A percentile compares a stretch with the other conserved stretches of the same genome.
These are phyloP conservation scores for Nasonia vitripennis DNA, from an alignment of 1,140 invertebrate genomes.

Conservation along the genomic window DNA sequence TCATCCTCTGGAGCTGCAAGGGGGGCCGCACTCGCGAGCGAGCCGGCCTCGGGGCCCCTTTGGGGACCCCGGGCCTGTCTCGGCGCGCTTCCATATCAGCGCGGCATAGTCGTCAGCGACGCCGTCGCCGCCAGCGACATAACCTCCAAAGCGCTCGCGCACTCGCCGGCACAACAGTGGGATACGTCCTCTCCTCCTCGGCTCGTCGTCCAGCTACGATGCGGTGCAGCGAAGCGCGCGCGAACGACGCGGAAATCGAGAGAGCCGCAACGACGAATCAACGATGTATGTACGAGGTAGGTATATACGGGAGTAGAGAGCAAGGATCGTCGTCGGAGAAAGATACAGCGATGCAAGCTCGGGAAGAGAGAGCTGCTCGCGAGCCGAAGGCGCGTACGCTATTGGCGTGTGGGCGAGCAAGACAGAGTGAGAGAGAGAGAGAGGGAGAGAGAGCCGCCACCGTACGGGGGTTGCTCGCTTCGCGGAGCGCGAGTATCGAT, in stretches of 20 bases:
- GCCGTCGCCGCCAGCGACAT: slow-evolving; percentile 53
- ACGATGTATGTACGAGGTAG: no score
- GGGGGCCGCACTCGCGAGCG: slow-evolving; percentile 15
- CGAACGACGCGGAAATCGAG: no score
- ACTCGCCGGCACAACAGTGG: slow-evolving; percentile 21
- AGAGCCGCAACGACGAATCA: no score
- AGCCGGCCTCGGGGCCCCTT: background rate
- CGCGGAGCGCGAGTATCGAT: slow-evolving; percentile 58
- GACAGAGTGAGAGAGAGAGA: background rate
- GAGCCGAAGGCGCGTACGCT: slow-evolving; percentile 58
- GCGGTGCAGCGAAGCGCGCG: background rate
- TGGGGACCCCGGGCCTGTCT: slow-evolving; percentile 28
- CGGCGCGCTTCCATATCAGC: slow-evolving; percentile 3
- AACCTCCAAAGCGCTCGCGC: slow-evolving; percentile 53
- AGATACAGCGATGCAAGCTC: background rate
- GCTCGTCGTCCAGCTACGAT: no score
- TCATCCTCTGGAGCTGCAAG: slow-evolving; percentile 10
- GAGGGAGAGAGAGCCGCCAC: slow-evolving; percentile 16
- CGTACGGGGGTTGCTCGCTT: slow-evolving; percentile 53
- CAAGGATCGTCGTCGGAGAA: no score
- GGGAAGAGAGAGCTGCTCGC: slow-evolving; percentile 41
- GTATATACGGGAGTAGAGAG: no score
- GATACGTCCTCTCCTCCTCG: background rate
- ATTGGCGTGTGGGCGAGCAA: slow-evolving; percentile 54
- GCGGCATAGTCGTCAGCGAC: slow-evolving; percentile 27